These are phyloP conservation scores for Brenthis ino DNA, from an alignment of 2,888 invertebrate species.

Conservation along the genomic window DNA sequence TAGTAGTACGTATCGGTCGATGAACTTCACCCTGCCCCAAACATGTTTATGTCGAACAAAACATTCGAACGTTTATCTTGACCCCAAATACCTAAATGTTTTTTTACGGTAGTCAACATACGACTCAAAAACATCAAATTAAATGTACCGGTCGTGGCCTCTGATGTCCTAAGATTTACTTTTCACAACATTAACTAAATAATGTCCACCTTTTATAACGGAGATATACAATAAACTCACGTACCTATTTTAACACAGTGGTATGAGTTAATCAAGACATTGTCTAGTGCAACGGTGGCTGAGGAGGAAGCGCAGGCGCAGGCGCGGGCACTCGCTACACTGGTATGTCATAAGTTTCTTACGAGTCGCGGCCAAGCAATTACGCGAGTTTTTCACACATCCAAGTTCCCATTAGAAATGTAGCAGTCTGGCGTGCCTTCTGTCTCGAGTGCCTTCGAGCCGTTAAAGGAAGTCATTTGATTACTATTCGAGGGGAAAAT, in stretches of 20 bases:
- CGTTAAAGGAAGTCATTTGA: slow-evolving; percentile 17
- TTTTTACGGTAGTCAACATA: slow-evolving; percentile 19
- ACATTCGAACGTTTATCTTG: slow-evolving; percentile 21
- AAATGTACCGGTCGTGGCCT: too few species aligned
- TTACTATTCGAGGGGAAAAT: slow-evolving; percentile 19
- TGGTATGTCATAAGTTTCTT: slow-evolving; percentile 18
- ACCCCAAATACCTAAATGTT: slow-evolving; percentile 17
- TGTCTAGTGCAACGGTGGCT: too few species aligned
- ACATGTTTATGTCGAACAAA: slow-evolving; percentile 30
- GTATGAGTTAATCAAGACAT: too few species aligned
- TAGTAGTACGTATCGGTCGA: slow-evolving; percentile 30
- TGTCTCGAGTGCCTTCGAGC: not conserved
- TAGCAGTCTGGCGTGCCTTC: not conserved
- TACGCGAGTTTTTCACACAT: slow-evolving; percentile 16
- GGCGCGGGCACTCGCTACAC: not conserved
- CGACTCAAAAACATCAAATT: not conserved
- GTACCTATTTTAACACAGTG: too few species aligned
- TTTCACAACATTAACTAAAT: too few species aligned
- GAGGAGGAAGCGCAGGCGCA: too few species aligned
- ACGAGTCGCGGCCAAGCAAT: slow-evolving; percentile 9
- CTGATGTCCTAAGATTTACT: not conserved
- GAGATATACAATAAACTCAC: too few species aligned
- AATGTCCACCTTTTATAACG: too few species aligned
- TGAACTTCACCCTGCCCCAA: slow-evolving; percentile 21
- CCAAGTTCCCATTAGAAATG: slow-evolving; percentile 17